Percentiles rank a stretch among this genome's conserved stretches.
Conservation (phyloP, 2,888 invertebrate species). For the Brassicogethes aeneus region DNA sequence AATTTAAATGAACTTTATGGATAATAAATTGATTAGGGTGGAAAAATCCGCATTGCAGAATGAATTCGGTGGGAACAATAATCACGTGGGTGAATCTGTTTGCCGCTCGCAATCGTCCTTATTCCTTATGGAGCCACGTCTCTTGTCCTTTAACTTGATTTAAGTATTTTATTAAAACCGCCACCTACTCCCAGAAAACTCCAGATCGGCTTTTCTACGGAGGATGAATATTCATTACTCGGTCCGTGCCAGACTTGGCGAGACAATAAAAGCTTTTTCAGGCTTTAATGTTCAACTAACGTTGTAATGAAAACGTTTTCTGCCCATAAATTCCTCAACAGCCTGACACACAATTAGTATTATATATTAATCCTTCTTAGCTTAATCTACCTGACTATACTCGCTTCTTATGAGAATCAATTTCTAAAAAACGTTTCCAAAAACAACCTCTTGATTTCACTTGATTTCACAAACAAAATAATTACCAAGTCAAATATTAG, state of each 20-base stretch:
- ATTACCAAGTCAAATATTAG: too few species aligned
- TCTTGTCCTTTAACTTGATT: conserved; percentile 35
- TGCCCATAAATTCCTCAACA: conserved; percentile 25
- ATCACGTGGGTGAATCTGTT: neutral
- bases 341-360: conserved; percentile 19
- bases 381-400: too few species aligned
- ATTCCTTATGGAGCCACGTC: conserved; percentile 25
- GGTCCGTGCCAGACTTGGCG: conserved; percentile 21
- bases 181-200: conserved; percentile 27
- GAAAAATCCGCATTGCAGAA: too few species aligned
- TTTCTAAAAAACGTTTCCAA: too few species aligned
- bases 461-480: too few species aligned
- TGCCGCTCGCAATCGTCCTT: conserved; percentile 18
- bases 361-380: conserved; percentile 12
- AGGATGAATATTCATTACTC: conserved; percentile 34
- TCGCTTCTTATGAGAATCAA: too few species aligned
- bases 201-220: conserved; percentile 29
- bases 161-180: conserved; percentile 38
- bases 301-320: conserved; percentile 28
- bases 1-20: too few species aligned
- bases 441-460: too few species aligned
- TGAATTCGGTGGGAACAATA: too few species aligned
- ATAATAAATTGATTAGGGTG: too few species aligned
- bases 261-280: conserved; percentile 29
- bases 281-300: conserved; percentile 22